Base-by-base conservation (phyloP, 2,888 invertebrate genomes). In the Eulithis testata region DNA sequence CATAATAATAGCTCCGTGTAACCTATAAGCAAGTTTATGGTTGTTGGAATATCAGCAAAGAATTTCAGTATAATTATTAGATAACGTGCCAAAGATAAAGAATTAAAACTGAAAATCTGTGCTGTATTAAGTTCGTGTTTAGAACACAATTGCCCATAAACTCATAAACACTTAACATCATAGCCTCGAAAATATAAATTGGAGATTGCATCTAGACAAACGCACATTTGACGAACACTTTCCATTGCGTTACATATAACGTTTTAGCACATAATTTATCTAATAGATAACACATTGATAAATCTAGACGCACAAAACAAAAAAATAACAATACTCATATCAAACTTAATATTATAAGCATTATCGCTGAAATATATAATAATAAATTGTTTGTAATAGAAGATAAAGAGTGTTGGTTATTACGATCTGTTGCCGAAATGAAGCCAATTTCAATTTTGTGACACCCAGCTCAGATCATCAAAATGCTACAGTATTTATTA, bases 401-500 rank as follows among this genome's bases (percentile, higher is more conserved):
- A 81, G 75, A 81, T 79, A 80, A 74, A 75, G 79, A 80, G 73
- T 83, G 79, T 82, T 77, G 72, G 80, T 77, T 78, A 90, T 93
- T 93, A 93, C 92, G 92, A 93, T 91, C 92, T 93, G 92, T 91
- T 91, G 88, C 92, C 91, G 89, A 91, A 92, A 92, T 91, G 91
- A 88, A 89, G 91, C 92, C 92, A 91, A 92, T 92, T 69, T 70
- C 66, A 65, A 76, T 81, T 85, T 83, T 78, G 85, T 86, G 81
- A 91, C 92, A 93, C 92, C 92, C 92, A 93, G 92, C 84, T 92
- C 92, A 93, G 87, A 92, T 91, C 92, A 92, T 81, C 87, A 87
- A 83, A 76, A 82, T 77, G 72, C 78, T 73, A 55, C 64, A 55
- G 68, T 68, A 71, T 70, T 70, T 68, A 71, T 70, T 70, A 68